Conservation (phyloP, 2,113 vertebrate genomes). For the Micromys minutus region DNA sequence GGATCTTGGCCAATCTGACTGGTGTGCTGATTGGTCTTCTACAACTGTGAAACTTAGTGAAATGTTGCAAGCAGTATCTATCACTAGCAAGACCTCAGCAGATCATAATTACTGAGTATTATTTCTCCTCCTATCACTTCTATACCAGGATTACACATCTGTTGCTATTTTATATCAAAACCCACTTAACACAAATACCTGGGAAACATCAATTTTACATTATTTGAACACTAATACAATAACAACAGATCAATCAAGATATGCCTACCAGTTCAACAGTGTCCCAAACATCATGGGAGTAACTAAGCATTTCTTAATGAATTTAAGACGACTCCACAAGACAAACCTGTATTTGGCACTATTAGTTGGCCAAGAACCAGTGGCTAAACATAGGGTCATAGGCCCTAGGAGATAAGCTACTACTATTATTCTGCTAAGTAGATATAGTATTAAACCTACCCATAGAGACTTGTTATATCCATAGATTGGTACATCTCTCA, state of each 20-base stretch:
- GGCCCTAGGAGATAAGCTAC: not conserved
- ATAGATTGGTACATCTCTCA: not conserved
- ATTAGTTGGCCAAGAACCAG: not conserved
- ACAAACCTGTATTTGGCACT: not conserved
- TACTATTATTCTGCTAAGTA: not conserved
- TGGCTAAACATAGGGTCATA: not conserved
- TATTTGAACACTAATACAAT: not conserved
- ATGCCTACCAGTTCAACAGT: not conserved
- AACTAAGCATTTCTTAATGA: not conserved
- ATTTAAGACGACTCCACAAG: not conserved
- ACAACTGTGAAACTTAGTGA: not conserved
- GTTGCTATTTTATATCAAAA: accelerated
- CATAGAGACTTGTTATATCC: not conserved
- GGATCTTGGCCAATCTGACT: too few species aligned
- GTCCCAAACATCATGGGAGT: not conserved
- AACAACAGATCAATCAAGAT: not conserved
- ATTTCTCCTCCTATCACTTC: not conserved
- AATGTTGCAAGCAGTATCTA: not conserved
- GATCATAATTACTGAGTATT: not conserved
- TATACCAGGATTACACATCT: not conserved
- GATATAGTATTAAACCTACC: too few species aligned
- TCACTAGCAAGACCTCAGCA: not conserved
- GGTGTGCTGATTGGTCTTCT: too few species aligned
- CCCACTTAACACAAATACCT: not conserved
- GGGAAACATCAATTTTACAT: not conserved